Evolutionary conservation across 2,113 vertebrate species (phyloP).

Genomic region (Bos indicus): DNA sequence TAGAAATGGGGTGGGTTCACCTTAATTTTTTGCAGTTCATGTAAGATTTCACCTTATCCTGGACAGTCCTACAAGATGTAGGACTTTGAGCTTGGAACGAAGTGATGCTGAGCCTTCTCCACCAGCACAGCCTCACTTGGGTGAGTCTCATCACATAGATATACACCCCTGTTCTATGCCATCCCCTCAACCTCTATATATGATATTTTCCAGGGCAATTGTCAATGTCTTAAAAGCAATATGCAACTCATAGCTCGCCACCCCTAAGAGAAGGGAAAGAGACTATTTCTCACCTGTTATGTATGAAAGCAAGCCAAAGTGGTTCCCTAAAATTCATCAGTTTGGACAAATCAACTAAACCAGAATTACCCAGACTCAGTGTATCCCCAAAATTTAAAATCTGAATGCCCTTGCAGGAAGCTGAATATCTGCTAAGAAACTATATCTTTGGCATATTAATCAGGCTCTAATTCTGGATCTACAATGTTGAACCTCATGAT

Average conservation of each 20-base stretch:
- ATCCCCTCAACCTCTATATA: not conserved
- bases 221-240: not conserved
- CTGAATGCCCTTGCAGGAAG: not conserved
- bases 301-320: not conserved
- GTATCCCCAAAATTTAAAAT: not conserved
- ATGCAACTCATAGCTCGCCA: not conserved
- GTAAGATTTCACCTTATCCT: not conserved
- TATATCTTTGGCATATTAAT: no score
- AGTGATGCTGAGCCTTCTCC: not conserved
- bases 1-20: not conserved
- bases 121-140: fast-evolving
- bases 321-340: not conserved
- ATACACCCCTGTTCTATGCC: not conserved
- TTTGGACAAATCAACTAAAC: not conserved
- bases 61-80: fast-evolving
- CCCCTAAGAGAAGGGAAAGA: not conserved
- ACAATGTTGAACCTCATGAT: not conserved
- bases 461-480: not conserved
- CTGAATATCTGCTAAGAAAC: not conserved
- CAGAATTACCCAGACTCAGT: not conserved
- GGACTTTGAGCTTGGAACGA: not conserved
- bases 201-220: not conserved
- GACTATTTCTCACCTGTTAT: not conserved
- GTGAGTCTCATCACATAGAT: not conserved
- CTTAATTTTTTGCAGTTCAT: not conserved